Evolutionary conservation across 2,113 vertebrate species (phyloP).

Genomic region (Nibea albiflora): DNA sequence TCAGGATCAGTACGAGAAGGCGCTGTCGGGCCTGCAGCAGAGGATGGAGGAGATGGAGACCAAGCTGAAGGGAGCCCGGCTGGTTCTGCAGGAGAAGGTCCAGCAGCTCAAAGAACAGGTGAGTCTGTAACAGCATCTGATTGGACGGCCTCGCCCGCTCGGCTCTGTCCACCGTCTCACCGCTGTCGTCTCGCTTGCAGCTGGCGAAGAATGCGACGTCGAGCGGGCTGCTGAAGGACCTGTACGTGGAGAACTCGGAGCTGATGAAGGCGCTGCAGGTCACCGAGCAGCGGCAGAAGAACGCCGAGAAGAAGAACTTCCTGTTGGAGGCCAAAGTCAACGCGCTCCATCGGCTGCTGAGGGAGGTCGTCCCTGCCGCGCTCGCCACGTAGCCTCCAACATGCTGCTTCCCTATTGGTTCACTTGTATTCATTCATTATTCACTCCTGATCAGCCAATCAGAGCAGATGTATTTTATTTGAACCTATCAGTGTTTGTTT

Average conservation of each 20-base stretch:
- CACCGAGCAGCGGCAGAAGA: slow-evolving; percentile 89
- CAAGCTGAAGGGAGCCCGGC: slow-evolving; percentile 83
- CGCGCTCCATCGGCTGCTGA: slow-evolving; percentile 89
- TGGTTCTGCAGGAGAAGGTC: slow-evolving; percentile 87
- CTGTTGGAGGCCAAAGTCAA: slow-evolving; percentile 88
- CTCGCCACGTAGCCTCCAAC: slow-evolving; percentile 80
- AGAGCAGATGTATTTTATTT: not conserved
- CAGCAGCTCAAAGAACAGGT: slow-evolving; percentile 89
- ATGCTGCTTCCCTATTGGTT: too few relatives aligned
- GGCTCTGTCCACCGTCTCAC: too few relatives aligned
- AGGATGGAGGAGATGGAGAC: slow-evolving; percentile 82
- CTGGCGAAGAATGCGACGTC: slow-evolving; percentile 82
- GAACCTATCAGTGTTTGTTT: not conserved
- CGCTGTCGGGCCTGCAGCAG: slow-evolving; percentile 79
- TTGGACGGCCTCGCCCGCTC: not conserved
- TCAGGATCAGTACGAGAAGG: slow-evolving; percentile 82
- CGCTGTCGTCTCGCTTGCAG: slow-evolving; percentile 51
- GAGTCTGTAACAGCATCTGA: not conserved
- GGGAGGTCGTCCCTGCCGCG: slow-evolving; percentile 84
- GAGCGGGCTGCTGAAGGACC: slow-evolving; percentile 84
- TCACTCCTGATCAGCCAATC: not conserved
- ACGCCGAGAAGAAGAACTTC: slow-evolving; percentile 86
- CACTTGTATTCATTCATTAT: too few relatives aligned
- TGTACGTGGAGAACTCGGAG: slow-evolving; percentile 89
- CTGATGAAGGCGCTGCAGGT: slow-evolving; percentile 88